Evolutionary conservation across 2,797 vertebrate species (phyloP), one percentile per base, ranked within the genome.

Genomic region (Catamblyrhynchus diadema): DNA sequence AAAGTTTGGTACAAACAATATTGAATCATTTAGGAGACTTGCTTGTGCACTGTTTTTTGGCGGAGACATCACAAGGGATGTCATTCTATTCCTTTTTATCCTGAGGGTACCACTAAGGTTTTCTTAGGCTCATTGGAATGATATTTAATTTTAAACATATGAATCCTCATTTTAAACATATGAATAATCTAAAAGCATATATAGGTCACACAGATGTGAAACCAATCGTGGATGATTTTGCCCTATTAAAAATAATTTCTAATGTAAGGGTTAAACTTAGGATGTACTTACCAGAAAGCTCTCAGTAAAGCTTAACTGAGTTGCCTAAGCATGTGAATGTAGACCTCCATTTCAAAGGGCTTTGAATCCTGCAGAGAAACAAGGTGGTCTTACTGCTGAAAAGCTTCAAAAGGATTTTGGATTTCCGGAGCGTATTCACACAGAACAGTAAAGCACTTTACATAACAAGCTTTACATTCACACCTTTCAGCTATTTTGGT

Each of bases 401-500:
- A 77, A 53, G 18, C 10, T 83, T 77, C 70, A 44, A 57, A 81
- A 88, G 12, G 3, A 41, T 83, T 93, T 94, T 60, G 30, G 15
- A 66, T 91, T 90, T 86, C 65, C 70, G 37, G 28, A 72, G 14
- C 0, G 0, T 37, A 79, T 73, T 87, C 69, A 69, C 75, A 65
- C 7, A 60, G 56, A 81, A 65, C 6, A 12, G 24, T 59, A 91
- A 78, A 83, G 21, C 15, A 25, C 54, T 91, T 95, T 88, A 87
- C 51, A 37, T 91, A 90, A 93, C 51, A 59, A 48, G 32, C 14
- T 88, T 91, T 87, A 42, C 32, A 66, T 81, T 96, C 72, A 75
- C 91, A 88, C 75, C 65, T 95, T 91, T 96, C 75, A 84, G 73
- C 47, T 96, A 95, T 94, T 96, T 95, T 79, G 7, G 91, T 83